Evolutionary conservation across 2,888 invertebrate species (phyloP), one percentile per base, ranked within the genome.

Genomic region (Scelioninae gen. 1): DNA sequence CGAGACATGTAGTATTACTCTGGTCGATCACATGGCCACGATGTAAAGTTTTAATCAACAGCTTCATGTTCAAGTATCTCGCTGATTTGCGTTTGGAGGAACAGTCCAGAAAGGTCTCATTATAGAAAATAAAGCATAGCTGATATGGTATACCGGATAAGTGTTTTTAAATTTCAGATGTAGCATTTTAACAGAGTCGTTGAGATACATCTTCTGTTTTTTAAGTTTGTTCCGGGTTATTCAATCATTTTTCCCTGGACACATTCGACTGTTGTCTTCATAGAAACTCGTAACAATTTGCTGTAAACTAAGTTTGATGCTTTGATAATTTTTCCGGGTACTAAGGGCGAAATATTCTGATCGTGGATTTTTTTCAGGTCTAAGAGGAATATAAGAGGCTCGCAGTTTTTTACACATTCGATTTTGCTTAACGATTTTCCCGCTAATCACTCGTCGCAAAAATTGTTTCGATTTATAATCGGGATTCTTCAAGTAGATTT

Each of bases 31-130:
- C 53, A 13, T 60, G 9, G 13, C 32, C 60, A 10, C 29, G 56
- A 58, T 78, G 40, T 49, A 78, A 45, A 63, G 56, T 16, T 31
- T 69, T n/a, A 45, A 78, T 56, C 31, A 78, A 34, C 13, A 58
- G 55, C 10, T 16, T 10, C 45, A 72, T 51, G 11, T 79, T 79
- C 74, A 80, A 6, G 68, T 80, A 58, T 74, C 43, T 38, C 72
- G 75, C 10, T 56, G 38, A 60, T 43, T 56, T 49, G 43, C 49
- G 11, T 56, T 75, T 29, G 55, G 51, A 13, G 74, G 38, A 10
- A 75, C 63, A 13, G 75, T 75, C 81, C 81, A 81, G 51, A 74
- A 79, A 51, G 72, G 66, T 15, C 66, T 55, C 53, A 66, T 65
- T 38, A 34, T 58, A 3, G 40, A 63, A 76, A 76, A 76, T 38